Base-by-base conservation (phyloP, 2,113 vertebrate genomes). In the Astur gentilis region DNA sequence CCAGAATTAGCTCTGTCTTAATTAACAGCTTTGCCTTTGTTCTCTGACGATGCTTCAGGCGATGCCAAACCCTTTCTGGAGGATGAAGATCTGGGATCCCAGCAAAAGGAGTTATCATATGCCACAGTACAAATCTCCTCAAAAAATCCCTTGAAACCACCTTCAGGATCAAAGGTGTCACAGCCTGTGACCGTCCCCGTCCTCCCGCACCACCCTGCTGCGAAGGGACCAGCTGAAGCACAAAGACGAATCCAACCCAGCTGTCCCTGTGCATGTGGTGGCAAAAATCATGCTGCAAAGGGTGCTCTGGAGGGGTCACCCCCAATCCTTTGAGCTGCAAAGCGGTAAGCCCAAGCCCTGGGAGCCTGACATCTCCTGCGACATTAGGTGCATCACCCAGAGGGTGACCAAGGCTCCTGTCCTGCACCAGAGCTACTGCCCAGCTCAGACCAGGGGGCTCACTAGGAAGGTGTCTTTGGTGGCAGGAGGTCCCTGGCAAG, bases 1-100 rank as follows among this genome's bases (percentile, higher is more conserved):
- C 96, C 96, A 95, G 81, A 97, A 96, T 92, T 95, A 95, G 87
- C 90, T 93, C 94, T 84, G 89, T 97, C 95, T 97, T 95, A 95
- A 97, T 97, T 96, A 96, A 91, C 83, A 95, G 91, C 91, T 97
- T 97, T 92, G 89, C 57, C 90, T 95, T 96, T 96, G 95, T 95
- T 96, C 89, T 84, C 87, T 79, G 87, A 94, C 70, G 82, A 86
- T 72, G 95, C 96, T 95, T 88, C 96, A 95, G 95, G 95, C 88
- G 0, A 96, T 94, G 93, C 97, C 97, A 95, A 95, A 70, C 65
- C 85, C 92, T 76, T 97, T 95, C 64, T 79, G 52, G 42, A 96
- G n/a, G 84, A 87, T 86, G 92, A 94, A 95, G 95, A 93, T 95
- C 88, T 86, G 84, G 87, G 80, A 79, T 73, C 40, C 79, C 76